Percentiles rank a stretch among this genome's conserved stretches.
phyloP scores from a whole-genome alignment of 2,797 vertebrate genomes.

The Esox lucius region DNA sequence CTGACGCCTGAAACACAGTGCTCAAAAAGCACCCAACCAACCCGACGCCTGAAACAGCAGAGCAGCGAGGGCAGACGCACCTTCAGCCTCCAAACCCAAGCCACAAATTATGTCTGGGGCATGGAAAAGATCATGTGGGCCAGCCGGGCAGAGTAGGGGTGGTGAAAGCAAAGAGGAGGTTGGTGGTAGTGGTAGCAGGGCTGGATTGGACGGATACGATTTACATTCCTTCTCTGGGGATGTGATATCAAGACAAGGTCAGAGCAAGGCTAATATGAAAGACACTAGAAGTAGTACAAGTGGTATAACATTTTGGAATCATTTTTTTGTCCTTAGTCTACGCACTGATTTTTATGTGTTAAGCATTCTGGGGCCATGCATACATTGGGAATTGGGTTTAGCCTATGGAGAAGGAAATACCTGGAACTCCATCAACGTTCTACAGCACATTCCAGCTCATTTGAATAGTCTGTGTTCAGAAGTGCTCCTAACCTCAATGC shows the following conservation, averaged over 20 bases:
- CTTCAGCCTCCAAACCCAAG: conserved; percentile 81
- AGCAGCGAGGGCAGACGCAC: conserved; percentile 74
- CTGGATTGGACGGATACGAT: conserved; percentile 72
- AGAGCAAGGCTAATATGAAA: conserved; percentile 71
- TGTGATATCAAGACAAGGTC: conserved; percentile 77
- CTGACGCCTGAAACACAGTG: too few species aligned
- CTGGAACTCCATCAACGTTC: conserved; percentile 56
- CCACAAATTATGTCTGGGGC: conserved; percentile 80
- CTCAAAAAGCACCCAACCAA: conserved; percentile 49
- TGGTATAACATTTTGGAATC: conserved; percentile 19
- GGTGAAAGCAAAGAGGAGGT: conserved; percentile 65
- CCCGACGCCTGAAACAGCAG: conserved; percentile 75
- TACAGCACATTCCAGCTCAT: conserved; percentile 57
- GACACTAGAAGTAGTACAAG: conserved; percentile 37
- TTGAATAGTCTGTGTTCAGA: conserved; percentile 51
- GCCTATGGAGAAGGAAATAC: conserved; percentile 55
- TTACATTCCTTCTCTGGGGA: conserved; percentile 76
- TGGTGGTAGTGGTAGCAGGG: conserved; percentile 70
- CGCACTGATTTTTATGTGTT: conserved; percentile 11
- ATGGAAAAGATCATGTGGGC: conserved; percentile 76
- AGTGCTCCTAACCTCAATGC: conserved; percentile 58
- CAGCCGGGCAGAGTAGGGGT: conserved; percentile 64
- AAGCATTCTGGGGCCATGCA: background rate
- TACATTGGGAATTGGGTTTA: conserved; percentile 24
- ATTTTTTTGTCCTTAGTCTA: background rate